Conservation (phyloP, 2,113 vertebrate genomes). For the Anarrhichthys ocellatus region DNA sequence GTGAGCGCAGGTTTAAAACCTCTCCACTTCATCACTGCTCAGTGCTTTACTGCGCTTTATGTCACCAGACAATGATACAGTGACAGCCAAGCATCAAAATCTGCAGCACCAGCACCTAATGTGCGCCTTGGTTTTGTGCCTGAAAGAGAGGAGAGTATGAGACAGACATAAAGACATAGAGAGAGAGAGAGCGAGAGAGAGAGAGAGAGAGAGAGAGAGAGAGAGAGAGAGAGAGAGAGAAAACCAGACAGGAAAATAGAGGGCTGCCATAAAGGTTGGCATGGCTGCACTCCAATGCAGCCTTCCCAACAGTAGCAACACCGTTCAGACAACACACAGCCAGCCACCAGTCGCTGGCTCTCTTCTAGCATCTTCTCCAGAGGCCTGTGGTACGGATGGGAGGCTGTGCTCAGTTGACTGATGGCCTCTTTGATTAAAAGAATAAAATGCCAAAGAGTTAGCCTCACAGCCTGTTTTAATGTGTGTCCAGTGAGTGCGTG, state of each 20-base stretch:
- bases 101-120: conserved; percentile 76
- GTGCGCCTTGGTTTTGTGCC: conserved; percentile 70
- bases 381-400: conserved; percentile 28
- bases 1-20: conserved; percentile 73
- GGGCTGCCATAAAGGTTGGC: conserved; percentile 53
- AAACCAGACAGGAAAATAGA: conserved; percentile 54
- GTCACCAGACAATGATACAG: conserved; percentile 76
- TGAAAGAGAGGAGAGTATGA: conserved; percentile 44
- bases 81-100: conserved; percentile 76
- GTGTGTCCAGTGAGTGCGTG: conserved; percentile 52
- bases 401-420: conserved; percentile 64
- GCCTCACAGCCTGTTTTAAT: conserved; percentile 62
- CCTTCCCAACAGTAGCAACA: conserved; percentile 42
- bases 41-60: conserved; percentile 76
- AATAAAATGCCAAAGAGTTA: conserved; percentile 73
- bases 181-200: conserved; percentile 17
- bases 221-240: conserved; percentile 25
- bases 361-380: conserved; percentile 40
- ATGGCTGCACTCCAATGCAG: conserved; percentile 51
- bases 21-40: conserved; percentile 73
- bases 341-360: conserved; percentile 47
- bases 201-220: conserved; percentile 22
- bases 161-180: conserved; percentile 51
- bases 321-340: conserved; percentile 57
- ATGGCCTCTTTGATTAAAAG: conserved; percentile 73